Conservation (phyloP, 2,113 vertebrate species). For the Eulemur rufifrons region DNA sequence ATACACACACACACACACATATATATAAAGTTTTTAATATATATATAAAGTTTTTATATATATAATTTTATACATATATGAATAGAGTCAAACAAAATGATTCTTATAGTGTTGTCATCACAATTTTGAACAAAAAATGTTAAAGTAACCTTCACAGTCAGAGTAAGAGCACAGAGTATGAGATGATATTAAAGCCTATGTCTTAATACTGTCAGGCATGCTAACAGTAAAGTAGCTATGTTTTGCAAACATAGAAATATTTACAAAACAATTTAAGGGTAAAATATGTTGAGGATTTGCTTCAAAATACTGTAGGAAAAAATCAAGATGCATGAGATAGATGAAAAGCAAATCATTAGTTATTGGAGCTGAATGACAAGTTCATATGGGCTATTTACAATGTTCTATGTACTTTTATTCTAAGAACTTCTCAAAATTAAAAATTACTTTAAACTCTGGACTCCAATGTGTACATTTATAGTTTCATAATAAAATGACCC, state of each 20-base stretch:
- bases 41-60: no score
- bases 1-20: no score
- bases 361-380: neutral
- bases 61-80: no score
- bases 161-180: neutral
- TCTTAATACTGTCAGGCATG: neutral
- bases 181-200: neutral
- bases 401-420: constrained; percentile 33
- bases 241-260: neutral
- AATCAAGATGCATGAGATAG: neutral
- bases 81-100: neutral
- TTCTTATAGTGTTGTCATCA: neutral
- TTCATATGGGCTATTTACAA: neutral
- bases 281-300: neutral
- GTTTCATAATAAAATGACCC: constrained; percentile 35
- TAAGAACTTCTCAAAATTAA: constrained; percentile 58
- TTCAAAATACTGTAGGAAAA: neutral
- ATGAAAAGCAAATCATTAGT: neutral
- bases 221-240: neutral
- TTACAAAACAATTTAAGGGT: neutral
- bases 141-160: neutral
- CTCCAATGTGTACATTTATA: constrained; percentile 48
- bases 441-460: constrained; percentile 51
- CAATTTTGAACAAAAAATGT: neutral
- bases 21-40: no score